Evolutionary conservation across 2,888 invertebrate species (phyloP).

Genomic region (Hirudinaria manillensis): DNA sequence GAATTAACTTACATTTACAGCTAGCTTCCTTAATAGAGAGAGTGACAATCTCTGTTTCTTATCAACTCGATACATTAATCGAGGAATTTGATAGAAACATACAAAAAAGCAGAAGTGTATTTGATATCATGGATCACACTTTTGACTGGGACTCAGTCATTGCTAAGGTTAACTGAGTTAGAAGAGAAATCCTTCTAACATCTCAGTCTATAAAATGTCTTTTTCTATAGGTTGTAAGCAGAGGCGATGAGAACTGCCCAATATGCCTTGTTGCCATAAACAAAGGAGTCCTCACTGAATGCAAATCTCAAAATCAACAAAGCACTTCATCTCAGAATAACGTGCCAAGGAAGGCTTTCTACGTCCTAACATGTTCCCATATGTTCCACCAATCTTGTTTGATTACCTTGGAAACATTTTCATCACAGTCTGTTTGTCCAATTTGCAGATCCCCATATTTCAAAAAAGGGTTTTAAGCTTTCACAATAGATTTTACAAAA

Average conservation of each 20-base stretch:
- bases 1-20: conserved; percentile 38
- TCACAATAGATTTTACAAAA: too few relatives aligned
- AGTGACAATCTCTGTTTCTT: conserved; percentile 50
- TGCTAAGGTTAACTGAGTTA: conserved; percentile 44
- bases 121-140: conserved; percentile 47
- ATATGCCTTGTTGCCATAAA: neutral
- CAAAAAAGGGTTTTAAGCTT: conserved; percentile 41
- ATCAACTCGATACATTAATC: conserved; percentile 49
- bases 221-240: neutral
- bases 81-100: conserved; percentile 49
- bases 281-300: neutral
- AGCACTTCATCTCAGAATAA: conserved; percentile 37
- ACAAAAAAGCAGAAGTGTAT: conserved; percentile 48
- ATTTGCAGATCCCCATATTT: conserved; percentile 51
- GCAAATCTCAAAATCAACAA: neutral
- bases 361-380: conserved; percentile 53
- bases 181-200: too few relatives aligned
- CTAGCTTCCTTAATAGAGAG: conserved; percentile 51
- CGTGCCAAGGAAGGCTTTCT: conserved; percentile 32
- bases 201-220: too few relatives aligned
- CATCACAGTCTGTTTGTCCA: conserved; percentile 47
- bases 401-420: conserved; percentile 50
- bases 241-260: neutral
- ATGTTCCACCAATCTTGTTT: conserved; percentile 53
- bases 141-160: conserved; percentile 50